phyloP scores from a whole-genome alignment of 2,797 vertebrate genomes.

The Diceros bicornis region DNA sequence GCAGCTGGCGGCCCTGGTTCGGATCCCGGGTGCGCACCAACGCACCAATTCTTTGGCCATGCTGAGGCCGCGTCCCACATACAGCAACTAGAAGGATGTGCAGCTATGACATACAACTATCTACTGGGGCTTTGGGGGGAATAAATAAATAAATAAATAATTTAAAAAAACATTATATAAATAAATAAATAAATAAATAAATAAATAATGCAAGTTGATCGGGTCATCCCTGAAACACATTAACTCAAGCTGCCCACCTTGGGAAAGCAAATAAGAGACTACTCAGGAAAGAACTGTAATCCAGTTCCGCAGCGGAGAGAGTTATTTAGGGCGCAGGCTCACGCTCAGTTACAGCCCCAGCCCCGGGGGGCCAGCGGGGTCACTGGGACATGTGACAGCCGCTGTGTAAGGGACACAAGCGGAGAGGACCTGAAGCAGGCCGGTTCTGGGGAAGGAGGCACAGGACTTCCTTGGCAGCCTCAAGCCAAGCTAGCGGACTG shows the following conservation, averaged over 20 bases:
- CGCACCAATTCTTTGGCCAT: no score
- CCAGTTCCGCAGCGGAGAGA: background rate
- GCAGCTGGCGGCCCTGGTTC: no score
- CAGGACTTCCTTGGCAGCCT: background rate
- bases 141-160: no score
- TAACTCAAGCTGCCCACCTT: conserved; percentile 58
- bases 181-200: no score
- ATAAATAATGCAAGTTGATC: background rate
- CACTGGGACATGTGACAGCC: background rate
- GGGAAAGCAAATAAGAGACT: conserved; percentile 58
- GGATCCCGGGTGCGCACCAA: no score
- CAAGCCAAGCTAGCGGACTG: background rate
- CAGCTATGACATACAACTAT: no score
- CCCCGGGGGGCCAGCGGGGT: background rate
- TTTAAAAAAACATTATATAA: no score
- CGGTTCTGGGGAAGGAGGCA: background rate
- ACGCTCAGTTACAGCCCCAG: conserved; percentile 16
- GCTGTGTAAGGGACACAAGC: background rate
- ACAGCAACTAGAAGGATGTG: no score
- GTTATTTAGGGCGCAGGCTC: conserved; percentile 51
- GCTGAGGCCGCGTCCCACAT: no score
- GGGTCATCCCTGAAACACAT: conserved; percentile 32
- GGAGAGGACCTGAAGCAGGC: background rate
- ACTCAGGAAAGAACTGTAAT: conserved; percentile 61
- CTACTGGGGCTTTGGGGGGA: no score